Evolutionary conservation across 2,888 invertebrate genomes (phyloP), one percentile per base, ranked within the genome.

Genomic region (Polyommatus iphigenia): DNA sequence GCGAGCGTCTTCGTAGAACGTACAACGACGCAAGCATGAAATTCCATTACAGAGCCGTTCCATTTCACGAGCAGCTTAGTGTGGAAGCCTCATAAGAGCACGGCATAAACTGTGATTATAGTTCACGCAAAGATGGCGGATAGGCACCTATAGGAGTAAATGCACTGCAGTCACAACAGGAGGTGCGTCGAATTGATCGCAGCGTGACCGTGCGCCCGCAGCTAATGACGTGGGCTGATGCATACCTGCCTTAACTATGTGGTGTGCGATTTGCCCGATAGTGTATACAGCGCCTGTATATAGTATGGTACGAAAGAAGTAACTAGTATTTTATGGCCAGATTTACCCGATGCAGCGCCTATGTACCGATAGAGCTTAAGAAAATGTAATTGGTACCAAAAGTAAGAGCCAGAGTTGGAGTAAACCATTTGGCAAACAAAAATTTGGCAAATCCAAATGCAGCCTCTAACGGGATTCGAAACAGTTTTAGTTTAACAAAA

Each of bases 151-250:
- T 54, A 75, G 54, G 75, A 75, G 73, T 41, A 50, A 75, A 75
- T 29, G 75, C 75, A 75, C 75, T 73, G 73, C 13, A 54, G 75
- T 54, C 75, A 75, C 54, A 75, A 75, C 29, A 75, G 75, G 32
- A 75, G 54, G 75, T 75, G 75, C 15, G 50, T 75, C 75, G 50
- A 75, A 75, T 75, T 50, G 50, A 75, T 75, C 50, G 50, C 54
- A 75, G 75, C 75, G 75, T 75, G 75, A 29, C 75, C 73, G 29
- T 54, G 20, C 24, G 54, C 54, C 54, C 75, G 75, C 75, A 32
- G 75, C 75, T 75, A 75, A 75, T 75, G 75, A 75, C 50, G 75
- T 75, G 75, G 75, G 75, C 15, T 20, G 71, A 73, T 73, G 72
- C 46, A 73, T 46, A 46, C 46, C 46, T 13, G 54, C 15, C 29